A percentile compares a stretch with the other conserved stretches of the same genome.
Conservation (phyloP, 2,113 vertebrate species). For the Anhinga rufa region DNA sequence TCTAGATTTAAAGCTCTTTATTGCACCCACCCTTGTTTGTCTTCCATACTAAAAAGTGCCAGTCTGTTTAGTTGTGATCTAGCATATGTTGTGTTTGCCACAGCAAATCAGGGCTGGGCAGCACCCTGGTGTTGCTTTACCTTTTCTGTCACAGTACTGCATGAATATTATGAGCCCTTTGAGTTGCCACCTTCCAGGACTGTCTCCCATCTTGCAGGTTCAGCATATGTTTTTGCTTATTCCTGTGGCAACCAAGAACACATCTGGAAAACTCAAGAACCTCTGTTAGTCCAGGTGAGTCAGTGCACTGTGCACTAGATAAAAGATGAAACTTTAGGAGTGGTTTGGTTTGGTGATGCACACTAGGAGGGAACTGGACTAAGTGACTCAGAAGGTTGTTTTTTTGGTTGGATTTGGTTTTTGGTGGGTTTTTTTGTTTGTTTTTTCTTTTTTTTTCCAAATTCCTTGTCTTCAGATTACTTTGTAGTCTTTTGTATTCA, state of each 20-base stretch:
- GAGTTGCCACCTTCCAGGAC: background rate
- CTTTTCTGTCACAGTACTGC: background rate
- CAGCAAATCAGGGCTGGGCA: background rate
- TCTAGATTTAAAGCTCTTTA: background rate
- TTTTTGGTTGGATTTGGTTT: background rate
- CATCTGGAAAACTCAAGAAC: background rate
- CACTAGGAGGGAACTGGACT: background rate
- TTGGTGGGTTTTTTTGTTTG: too few relatives aligned
- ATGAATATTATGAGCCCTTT: background rate
- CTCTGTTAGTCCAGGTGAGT: background rate
- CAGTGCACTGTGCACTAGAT: background rate
- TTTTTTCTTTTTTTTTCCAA: background rate
- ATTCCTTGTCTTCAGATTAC: background rate
- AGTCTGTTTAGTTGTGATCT: background rate
- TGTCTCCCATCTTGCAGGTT: background rate
- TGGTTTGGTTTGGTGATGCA: background rate
- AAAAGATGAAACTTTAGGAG: background rate
- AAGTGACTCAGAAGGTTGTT: background rate
- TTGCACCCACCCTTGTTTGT: background rate
- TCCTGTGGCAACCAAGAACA: background rate
- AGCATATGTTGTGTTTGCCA: background rate
- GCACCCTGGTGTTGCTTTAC: background rate
- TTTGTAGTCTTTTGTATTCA: background rate
- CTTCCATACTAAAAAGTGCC: background rate
- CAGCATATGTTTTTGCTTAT: background rate